Evolutionary conservation across 37 sponge, comb jelly and placozoan species (phyloP).

Genomic region (Chondrosia reniformis): DNA sequence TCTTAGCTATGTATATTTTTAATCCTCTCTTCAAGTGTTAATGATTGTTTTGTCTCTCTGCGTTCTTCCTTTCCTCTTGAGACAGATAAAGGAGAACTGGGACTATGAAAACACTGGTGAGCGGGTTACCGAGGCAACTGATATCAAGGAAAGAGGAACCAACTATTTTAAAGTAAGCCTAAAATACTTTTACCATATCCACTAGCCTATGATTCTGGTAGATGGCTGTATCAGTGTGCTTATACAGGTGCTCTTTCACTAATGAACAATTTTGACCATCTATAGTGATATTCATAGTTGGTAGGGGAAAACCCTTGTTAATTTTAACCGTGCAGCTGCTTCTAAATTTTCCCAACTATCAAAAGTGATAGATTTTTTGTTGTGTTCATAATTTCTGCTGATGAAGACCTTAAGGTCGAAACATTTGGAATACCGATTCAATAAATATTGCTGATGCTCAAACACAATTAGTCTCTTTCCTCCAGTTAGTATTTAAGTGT

Average conservation of each 20-base stretch:
- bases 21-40: no score
- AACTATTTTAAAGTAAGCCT: constrained; percentile 70
- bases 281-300: background rate
- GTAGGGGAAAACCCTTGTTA: no score
- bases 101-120: constrained; percentile 78
- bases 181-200: background rate
- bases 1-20: no score
- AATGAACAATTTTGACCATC: background rate
- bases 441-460: no score
- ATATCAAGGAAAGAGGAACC: constrained; percentile 78
- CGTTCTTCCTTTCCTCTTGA: background rate
- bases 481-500: no score
- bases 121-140: constrained; percentile 57
- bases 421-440: no score
- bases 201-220: background rate
- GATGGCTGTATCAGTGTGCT: background rate
- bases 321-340: no score
- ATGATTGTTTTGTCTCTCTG: background rate
- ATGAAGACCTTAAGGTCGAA: no score
- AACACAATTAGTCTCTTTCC: no score
- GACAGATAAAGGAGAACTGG: constrained; percentile 66
- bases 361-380: no score
- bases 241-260: background rate
- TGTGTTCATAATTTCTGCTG: no score
- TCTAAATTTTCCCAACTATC: no score